Base-by-base conservation (phyloP, 2,888 invertebrate species). In the Heteropelma amictum region DNA sequence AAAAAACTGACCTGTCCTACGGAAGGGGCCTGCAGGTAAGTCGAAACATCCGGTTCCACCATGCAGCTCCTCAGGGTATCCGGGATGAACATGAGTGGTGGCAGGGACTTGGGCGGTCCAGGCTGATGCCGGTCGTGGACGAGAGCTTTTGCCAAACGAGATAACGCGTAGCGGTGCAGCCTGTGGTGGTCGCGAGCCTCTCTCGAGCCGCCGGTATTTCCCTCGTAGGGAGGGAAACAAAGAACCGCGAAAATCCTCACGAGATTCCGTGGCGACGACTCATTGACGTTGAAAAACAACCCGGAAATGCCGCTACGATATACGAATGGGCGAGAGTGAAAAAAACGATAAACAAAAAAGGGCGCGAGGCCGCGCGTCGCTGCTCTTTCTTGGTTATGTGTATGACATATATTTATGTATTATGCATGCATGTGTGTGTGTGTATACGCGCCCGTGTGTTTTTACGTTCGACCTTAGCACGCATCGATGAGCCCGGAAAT, bases 31-130 rank as follows among this genome's bases (percentile, higher is more conserved):
- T 96, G 96, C 90, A 96, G 94, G 93, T 96, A 96, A 90, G 96
- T 95, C 91, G 96, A 95, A 91, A 96, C 96, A 95, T 96, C 96
- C 91, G 94, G 94, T 94, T 96, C 96, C 94, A 96, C 96, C 96
- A 96, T 96, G 93, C 96, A 96, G 95, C 95, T 95, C 93, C 96
- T 94, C 92, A 96, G 93, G 88, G 95, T 94, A 91, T 96, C 96
- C 92, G 96, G 96, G 93, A 96, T 96, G 93, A 96, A 96, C 96
- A 96, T 96, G 91, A 91, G 91, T 90, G 89, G 88, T 85, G 86
- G 89, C 85, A 86, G 89, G 88, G 89, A 84, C 83, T 77, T 71
- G 65, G 87, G 85, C 87, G 78, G 79, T 84, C 83, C 85, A 83
- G 85, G 81, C 82, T 80, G 84, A 80, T 80, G 80, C 83, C 82